phyloP scores from a whole-genome alignment of 2,888 invertebrate species.

The Idaea aversata region DNA sequence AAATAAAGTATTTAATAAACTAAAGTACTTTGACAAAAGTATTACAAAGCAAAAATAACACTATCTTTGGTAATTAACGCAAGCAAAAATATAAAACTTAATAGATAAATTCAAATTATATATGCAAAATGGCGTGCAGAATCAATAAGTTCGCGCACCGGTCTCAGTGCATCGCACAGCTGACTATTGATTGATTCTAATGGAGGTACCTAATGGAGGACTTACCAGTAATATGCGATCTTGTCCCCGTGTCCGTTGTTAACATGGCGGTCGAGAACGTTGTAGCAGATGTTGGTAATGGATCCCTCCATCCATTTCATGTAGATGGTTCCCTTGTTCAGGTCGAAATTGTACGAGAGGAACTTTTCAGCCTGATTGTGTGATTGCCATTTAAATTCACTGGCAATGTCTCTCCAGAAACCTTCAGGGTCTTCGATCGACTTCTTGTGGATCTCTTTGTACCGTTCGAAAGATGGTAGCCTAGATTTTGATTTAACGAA shows the following conservation, averaged over 20 bases:
- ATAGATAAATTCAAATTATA: no score
- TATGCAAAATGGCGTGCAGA: conserved; percentile 35
- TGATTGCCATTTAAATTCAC: conserved; percentile 96
- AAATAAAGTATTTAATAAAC: no score
- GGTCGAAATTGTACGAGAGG: conserved; percentile 94
- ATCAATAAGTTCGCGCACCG: conserved; percentile 71
- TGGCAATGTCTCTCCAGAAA: conserved; percentile 97
- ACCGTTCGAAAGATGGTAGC: conserved; percentile 82
- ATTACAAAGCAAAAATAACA: no score
- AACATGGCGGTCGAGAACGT: conserved; percentile 95
- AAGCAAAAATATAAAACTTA: no score
- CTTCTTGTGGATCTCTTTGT: conserved; percentile 89
- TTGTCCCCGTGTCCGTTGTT: conserved; percentile 93
- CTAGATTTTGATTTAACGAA: conserved; percentile 84
- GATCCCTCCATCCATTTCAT: conserved; percentile 98
- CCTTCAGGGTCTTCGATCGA: conserved; percentile 93
- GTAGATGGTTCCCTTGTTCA: conserved; percentile 92
- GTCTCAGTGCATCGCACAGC: conserved; percentile 65
- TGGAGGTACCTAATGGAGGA: conserved; percentile 31
- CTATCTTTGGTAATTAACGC: no score
- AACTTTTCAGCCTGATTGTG: conserved; percentile 87
- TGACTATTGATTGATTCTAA: conserved; percentile 56
- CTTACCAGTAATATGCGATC: conserved; percentile 97
- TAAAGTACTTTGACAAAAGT: no score
- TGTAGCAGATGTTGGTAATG: conserved; percentile 97